Percentiles rank a stretch among this genome's conserved stretches.
phyloP scores from a whole-genome alignment of 1,140 invertebrate genomes.

The Panagrolaimus sp. region DNA sequence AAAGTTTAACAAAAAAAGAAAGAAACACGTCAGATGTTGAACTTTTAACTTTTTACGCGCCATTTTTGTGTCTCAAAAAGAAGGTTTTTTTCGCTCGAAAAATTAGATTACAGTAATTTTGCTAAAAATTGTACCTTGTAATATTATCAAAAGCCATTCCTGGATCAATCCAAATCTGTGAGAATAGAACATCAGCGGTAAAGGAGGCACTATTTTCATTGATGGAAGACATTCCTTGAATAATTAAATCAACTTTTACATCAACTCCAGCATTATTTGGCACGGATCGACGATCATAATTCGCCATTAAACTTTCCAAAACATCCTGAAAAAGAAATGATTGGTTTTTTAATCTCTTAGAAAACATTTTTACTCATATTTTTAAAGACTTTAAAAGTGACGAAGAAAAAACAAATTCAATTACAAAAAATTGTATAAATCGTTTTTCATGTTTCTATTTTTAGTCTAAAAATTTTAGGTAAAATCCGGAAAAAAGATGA shows the following conservation, averaged over 20 bases:
- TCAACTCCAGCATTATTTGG: slow-evolving; percentile 37
- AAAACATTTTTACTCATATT: neutral
- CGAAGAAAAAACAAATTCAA: neutral
- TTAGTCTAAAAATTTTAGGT: neutral
- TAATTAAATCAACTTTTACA: slow-evolving; percentile 44
- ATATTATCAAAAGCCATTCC: slow-evolving; percentile 40
- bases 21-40: neutral
- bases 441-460: neutral
- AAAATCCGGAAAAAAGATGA: neutral
- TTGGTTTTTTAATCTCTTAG: too few relatives aligned
- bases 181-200: slow-evolving; percentile 40
- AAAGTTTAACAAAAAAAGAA: neutral
- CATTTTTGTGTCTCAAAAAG: too few relatives aligned
- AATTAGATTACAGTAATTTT: neutral
- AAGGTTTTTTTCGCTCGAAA: neutral
- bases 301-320: slow-evolving; percentile 31
- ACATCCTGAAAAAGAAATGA: slow-evolving; percentile 26
- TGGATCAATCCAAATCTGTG: slow-evolving; percentile 42
- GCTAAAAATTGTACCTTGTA: slow-evolving; percentile 24
- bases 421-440: neutral
- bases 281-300: slow-evolving; percentile 32
- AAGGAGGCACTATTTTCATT: slow-evolving; percentile 41
- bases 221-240: slow-evolving; percentile 33
- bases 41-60: neutral
- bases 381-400: neutral